Conservation (phyloP, 92 coral and sea anemone species). For the Chrysogorgia sp. region DNA sequence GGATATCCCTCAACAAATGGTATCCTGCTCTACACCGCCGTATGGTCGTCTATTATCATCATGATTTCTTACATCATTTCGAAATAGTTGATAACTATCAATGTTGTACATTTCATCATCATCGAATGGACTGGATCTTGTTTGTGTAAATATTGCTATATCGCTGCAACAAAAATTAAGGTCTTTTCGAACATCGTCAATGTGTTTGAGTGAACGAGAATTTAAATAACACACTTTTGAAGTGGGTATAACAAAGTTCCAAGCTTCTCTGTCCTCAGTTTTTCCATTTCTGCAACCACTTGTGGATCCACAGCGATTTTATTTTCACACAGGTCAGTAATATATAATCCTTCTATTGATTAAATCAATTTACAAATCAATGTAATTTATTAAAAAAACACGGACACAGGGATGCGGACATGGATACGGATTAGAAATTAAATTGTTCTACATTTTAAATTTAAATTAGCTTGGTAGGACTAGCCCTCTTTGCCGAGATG, state of each 20-base stretch:
- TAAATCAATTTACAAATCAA: too few relatives aligned
- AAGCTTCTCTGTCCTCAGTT: too few relatives aligned
- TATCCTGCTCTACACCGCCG: slow-evolving; percentile 47
- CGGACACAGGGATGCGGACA: too few relatives aligned
- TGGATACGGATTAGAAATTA: too few relatives aligned
- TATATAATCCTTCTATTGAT: slow-evolving; percentile 28
- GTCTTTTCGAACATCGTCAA: slow-evolving; percentile 35
- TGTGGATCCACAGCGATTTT: slow-evolving; percentile 24
- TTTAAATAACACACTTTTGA: slow-evolving; percentile 36
- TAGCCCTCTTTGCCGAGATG: too few relatives aligned
- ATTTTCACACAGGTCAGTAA: slow-evolving; percentile 30
- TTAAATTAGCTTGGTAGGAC: too few relatives aligned
- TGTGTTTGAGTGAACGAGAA: slow-evolving; percentile 38
- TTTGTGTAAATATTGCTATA: slow-evolving; percentile 25
- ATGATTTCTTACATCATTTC: slow-evolving; percentile 38
- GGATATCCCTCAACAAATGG: slow-evolving; percentile 50
- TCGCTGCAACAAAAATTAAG: slow-evolving; percentile 16
- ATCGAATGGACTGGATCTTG: slow-evolving; percentile 35
- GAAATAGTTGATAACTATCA: slow-evolving; percentile 18
- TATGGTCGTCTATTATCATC: slow-evolving; percentile 37
- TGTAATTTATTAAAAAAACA: too few relatives aligned
- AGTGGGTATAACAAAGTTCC: too few relatives aligned
- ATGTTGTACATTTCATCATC: slow-evolving; percentile 28
- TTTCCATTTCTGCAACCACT: slow-evolving; percentile 29
- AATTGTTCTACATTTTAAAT: too few relatives aligned